Evolutionary conservation across 2,113 vertebrate species (phyloP).

Genomic region (Istiophorus platypterus): DNA sequence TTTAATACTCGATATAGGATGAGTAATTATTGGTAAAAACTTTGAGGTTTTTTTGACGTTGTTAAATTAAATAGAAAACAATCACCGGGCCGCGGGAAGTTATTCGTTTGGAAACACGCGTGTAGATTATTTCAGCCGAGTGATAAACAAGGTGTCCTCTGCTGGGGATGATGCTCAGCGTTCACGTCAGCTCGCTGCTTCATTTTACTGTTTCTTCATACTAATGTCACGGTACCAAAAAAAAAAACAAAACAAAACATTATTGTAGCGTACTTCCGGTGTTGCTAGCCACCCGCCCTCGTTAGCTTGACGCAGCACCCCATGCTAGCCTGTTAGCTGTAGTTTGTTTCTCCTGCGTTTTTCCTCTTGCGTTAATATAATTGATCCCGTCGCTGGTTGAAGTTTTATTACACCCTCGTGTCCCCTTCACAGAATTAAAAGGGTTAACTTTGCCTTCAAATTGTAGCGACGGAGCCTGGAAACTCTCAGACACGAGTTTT

Average conservation of each 20-base stretch:
- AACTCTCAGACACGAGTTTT: background rate
- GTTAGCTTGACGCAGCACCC: slow-evolving; percentile 28
- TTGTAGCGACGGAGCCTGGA: background rate
- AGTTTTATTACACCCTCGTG: background rate
- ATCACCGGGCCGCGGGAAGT: background rate
- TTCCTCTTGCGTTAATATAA: background rate
- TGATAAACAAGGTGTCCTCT: background rate
- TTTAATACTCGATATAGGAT: background rate
- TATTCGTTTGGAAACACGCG: background rate
- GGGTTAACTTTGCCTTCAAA: background rate
- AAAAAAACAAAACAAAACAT: no score
- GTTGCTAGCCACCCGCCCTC: rapidly evolving
- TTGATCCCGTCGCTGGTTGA: background rate
- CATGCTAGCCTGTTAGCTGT: slow-evolving; percentile 47
- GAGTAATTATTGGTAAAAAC: background rate
- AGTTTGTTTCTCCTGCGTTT: background rate
- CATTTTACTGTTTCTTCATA: background rate
- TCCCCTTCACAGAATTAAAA: background rate
- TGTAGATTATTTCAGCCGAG: background rate
- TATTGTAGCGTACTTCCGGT: slow-evolving; percentile 30
- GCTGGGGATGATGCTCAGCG: rapidly evolving
- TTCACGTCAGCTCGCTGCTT: background rate
- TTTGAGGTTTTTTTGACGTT: no score
- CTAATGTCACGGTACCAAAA: background rate
- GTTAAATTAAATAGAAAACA: background rate